Conservation (phyloP, 1,140 invertebrate genomes). For the Drosophila orena region DNA sequence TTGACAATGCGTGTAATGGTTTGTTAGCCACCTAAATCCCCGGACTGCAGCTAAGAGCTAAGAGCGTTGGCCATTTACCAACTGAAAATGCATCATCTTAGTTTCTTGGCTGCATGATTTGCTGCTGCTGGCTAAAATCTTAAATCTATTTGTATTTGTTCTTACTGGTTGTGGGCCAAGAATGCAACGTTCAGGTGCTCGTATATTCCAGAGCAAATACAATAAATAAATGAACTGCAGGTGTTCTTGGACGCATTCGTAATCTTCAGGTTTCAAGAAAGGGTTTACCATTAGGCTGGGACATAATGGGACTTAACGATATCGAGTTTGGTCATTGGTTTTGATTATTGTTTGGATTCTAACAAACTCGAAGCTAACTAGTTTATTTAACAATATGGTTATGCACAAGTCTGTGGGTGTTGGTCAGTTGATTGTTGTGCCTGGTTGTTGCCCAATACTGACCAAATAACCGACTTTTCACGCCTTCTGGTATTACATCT, state of each 20-base stretch:
- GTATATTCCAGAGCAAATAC: slow-evolving; percentile 19
- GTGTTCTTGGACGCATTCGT: neutral
- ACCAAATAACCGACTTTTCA: slow-evolving; percentile 78
- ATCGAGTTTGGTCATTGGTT: no score
- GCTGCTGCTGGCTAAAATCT: neutral
- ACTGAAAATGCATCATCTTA: slow-evolving; percentile 3
- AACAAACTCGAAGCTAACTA: neutral
- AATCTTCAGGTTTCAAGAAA: neutral
- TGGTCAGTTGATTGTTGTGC: slow-evolving; percentile 24
- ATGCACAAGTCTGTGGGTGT: slow-evolving; percentile 10
- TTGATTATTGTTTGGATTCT: no score
- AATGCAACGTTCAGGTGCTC: neutral
- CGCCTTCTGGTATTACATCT: slow-evolving; percentile 66
- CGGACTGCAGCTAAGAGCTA: neutral
- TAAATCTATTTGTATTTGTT: slow-evolving; percentile 12
- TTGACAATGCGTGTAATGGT: slow-evolving; percentile 66
- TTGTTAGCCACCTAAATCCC: slow-evolving; percentile 21
- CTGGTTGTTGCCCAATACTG: slow-evolving; percentile 47
- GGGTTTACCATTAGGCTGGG: neutral
- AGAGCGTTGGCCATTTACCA: slow-evolving; percentile 9
- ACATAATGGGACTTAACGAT: neutral
- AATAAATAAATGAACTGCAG: slow-evolving; percentile 25
- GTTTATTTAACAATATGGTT: slow-evolving; percentile 12
- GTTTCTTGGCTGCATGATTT: slow-evolving; percentile 26
- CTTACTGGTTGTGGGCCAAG: slow-evolving; percentile 2